Evolutionary conservation across 2,888 invertebrate genomes (phyloP).

Genomic region (Ametastegia equiseti): DNA sequence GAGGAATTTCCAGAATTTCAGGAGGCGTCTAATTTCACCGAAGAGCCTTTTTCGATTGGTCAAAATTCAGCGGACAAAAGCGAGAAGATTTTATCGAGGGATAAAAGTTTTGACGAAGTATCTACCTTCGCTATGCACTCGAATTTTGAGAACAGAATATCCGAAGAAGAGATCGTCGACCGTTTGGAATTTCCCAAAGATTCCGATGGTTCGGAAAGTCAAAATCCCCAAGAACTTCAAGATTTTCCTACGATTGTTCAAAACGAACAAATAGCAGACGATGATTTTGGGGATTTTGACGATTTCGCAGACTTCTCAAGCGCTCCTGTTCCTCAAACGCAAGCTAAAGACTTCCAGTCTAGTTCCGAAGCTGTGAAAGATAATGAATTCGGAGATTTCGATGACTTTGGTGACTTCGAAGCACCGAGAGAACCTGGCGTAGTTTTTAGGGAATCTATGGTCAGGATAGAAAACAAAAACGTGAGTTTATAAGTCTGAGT

Average conservation of each 20-base stretch:
- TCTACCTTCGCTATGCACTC: slow-evolving; percentile 19
- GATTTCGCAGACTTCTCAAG: slow-evolving; percentile 74
- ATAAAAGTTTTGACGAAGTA: slow-evolving; percentile 16
- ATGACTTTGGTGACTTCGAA: slow-evolving; percentile 79
- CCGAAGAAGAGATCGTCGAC: neutral
- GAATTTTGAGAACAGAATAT: neutral
- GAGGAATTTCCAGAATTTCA: neutral
- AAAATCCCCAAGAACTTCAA: neutral
- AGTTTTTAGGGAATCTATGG: slow-evolving; percentile 67
- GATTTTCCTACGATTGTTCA: neutral
- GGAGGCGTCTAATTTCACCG: neutral
- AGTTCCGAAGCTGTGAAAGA: slow-evolving; percentile 60
- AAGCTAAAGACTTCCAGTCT: slow-evolving; percentile 55
- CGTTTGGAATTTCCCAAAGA: neutral
- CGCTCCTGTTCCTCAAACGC: slow-evolving; percentile 49
- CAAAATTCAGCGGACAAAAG: too few relatives aligned
- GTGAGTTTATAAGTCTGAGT: too few relatives aligned
- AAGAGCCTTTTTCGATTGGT: neutral
- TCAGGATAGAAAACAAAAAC: slow-evolving; percentile 71
- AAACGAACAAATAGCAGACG: neutral
- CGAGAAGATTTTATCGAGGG: neutral
- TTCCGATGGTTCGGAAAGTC: neutral
- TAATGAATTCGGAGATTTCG: slow-evolving; percentile 77
- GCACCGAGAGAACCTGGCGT: too few relatives aligned
- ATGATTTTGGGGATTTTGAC: slow-evolving; percentile 67